Evolutionary conservation across 2,113 vertebrate genomes (phyloP).

Genomic region (Hippocampus guttulatus): DNA sequence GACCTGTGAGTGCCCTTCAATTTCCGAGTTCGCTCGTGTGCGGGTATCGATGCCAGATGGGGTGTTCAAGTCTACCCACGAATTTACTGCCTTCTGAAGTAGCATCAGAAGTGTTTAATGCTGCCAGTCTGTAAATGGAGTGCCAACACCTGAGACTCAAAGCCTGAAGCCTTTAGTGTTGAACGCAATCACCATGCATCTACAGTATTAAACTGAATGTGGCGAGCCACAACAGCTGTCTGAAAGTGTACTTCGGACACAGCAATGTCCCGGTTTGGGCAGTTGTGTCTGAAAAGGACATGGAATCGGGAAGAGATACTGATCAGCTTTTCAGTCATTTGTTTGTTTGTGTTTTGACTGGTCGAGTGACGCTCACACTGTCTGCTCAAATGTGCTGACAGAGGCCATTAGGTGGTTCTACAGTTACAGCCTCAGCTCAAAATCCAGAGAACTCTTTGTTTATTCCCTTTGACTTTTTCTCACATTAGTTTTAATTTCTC

Average conservation of each 20-base stretch:
- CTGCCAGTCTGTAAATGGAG: not conserved
- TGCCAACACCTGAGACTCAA: not conserved
- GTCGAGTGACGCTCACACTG: not conserved
- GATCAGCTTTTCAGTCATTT: not conserved
- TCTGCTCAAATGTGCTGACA: not conserved
- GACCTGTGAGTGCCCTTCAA: no score
- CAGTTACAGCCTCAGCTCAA: not conserved
- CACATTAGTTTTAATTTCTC: not conserved
- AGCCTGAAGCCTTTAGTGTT: not conserved
- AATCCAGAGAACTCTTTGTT: not conserved
- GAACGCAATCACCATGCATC: not conserved
- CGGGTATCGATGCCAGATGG: no score
- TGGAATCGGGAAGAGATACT: not conserved
- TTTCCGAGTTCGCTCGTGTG: not conserved
- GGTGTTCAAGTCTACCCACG: no score
- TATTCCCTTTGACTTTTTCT: not conserved
- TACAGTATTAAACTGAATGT: not conserved
- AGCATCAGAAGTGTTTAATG: no score
- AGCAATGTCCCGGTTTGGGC: not conserved
- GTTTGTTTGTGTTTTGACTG: conserved; percentile 1
- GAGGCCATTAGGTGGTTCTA: not conserved
- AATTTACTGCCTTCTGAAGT: no score
- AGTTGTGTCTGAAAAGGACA: not conserved
- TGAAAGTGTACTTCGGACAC: not conserved
- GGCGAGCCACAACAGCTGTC: not conserved